Evolutionary conservation across 2,888 invertebrate species (phyloP).

Genomic region (Hydrotaea cyrtoneurina): DNA sequence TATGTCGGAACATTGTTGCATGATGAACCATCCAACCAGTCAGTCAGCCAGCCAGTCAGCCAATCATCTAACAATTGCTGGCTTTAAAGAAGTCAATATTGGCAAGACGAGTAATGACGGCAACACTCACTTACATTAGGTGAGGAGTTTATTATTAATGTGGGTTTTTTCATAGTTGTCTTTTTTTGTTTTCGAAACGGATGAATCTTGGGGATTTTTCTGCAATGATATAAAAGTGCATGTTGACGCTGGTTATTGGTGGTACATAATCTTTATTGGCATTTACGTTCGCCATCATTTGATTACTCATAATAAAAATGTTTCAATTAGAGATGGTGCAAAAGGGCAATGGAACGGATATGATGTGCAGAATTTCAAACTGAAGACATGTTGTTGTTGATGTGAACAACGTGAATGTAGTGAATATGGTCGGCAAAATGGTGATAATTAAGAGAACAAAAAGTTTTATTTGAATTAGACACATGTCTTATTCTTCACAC

Average conservation of each 20-base stretch:
- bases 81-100: conserved; percentile 32
- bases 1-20: conserved; percentile 15
- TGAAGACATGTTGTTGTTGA: too few relatives aligned
- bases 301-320: neutral
- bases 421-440: too few relatives aligned
- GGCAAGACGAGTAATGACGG: neutral
- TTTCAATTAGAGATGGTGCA: conserved; percentile 14
- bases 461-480: too few relatives aligned
- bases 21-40: conserved; percentile 17
- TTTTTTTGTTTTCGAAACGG: neutral
- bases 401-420: too few relatives aligned
- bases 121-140: conserved; percentile 53
- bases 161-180: conserved; percentile 5
- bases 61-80: conserved; percentile 18
- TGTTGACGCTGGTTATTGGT: conserved; percentile 4
- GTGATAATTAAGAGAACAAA: too few relatives aligned
- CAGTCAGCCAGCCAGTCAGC: neutral
- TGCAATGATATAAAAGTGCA: neutral
- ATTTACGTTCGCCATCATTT: neutral
- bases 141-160: conserved; percentile 60
- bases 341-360: conserved; percentile 1
- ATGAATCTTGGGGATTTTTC: conserved; percentile 21
- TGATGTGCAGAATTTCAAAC: too few relatives aligned
- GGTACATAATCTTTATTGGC: conserved; percentile 14
- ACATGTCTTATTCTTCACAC: too few relatives aligned